phyloP scores from a whole-genome alignment of 2,113 vertebrate species.

The Peromyscus leucopus region DNA sequence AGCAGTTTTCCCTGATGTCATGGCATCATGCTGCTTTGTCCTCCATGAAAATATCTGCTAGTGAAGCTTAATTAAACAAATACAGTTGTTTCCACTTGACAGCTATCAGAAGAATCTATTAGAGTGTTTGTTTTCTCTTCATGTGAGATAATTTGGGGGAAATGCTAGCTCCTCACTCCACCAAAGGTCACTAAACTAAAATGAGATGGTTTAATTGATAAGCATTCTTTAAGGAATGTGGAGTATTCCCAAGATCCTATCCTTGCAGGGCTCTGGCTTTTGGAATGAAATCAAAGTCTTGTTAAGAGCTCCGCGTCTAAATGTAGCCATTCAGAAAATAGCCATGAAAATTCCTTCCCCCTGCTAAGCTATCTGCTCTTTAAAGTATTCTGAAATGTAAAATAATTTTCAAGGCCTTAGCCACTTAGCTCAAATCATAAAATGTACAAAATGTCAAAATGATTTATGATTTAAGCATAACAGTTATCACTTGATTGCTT shows the following conservation, averaged over 20 bases:
- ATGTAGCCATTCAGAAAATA: slow-evolving; percentile 83
- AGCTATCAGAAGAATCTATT: slow-evolving; percentile 78
- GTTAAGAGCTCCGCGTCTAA: slow-evolving; percentile 79
- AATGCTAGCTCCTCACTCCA: slow-evolving; percentile 79
- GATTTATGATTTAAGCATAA: slow-evolving; percentile 55
- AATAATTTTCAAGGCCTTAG: slow-evolving; percentile 76
- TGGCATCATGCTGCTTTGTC: slow-evolving; percentile 52
- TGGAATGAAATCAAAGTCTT: slow-evolving; percentile 83
- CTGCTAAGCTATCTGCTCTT: slow-evolving; percentile 68
- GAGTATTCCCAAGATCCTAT: slow-evolving; percentile 82
- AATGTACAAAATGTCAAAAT: slow-evolving; percentile 67
- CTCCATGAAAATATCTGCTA: slow-evolving; percentile 62
- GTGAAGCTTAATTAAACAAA: slow-evolving; percentile 75
- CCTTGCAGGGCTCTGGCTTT: slow-evolving; percentile 78
- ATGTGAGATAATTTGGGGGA: slow-evolving; percentile 79
- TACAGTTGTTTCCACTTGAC: slow-evolving; percentile 77
- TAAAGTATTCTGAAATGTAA: slow-evolving; percentile 72
- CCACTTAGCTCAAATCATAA: slow-evolving; percentile 67
- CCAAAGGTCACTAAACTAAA: slow-evolving; percentile 80
- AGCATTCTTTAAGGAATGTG: slow-evolving; percentile 79
- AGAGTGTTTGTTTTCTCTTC: slow-evolving; percentile 80
- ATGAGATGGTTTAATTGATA: slow-evolving; percentile 83
- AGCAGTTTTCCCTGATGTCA: background rate
- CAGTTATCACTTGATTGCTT: slow-evolving; percentile 57
- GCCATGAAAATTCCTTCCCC: slow-evolving; percentile 76